phyloP scores from a whole-genome alignment of 2,113 vertebrate species.

The Tretioscincus oriximinensis region DNA sequence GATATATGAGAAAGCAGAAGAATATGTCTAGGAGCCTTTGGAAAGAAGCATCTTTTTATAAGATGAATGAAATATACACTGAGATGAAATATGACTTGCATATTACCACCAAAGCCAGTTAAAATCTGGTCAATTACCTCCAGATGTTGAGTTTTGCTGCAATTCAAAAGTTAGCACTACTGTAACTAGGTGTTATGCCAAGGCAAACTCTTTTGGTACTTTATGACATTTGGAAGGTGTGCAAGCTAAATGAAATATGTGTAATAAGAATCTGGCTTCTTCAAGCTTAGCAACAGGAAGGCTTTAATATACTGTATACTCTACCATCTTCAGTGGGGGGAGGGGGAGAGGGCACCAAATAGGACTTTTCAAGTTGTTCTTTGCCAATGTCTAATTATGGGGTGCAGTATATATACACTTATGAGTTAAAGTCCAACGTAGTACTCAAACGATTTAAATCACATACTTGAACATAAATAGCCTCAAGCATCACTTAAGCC shows the following conservation, averaged over 20 bases:
- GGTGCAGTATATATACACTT: neutral
- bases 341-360: conserved; percentile 30
- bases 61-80: conserved; percentile 69
- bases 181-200: conserved; percentile 75
- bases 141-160: conserved; percentile 69
- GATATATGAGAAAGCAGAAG: conserved; percentile 71
- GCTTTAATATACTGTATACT: conserved; percentile 69
- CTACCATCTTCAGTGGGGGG: conserved; percentile 62
- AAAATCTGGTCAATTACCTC: conserved; percentile 68
- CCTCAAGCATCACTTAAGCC: neutral
- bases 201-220: conserved; percentile 67
- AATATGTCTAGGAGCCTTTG: conserved; percentile 67
- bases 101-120: conserved; percentile 69
- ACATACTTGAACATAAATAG: neutral
- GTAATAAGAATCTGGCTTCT: conserved; percentile 68
- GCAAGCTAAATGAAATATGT: conserved; percentile 65
- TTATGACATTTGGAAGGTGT: conserved; percentile 70
- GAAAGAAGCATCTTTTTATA: conserved; percentile 69
- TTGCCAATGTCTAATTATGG: conserved; percentile 33
- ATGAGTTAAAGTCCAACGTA: neutral
- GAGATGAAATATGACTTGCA: conserved; percentile 70
- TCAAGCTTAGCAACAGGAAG: conserved; percentile 70
- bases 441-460: neutral
- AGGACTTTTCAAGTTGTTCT: conserved; percentile 58
- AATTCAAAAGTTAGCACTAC: conserved; percentile 71